These are phyloP conservation scores for Isurus oxyrinchus DNA, from an alignment of 2,113 vertebrate genomes.

Conservation along the genomic window DNA sequence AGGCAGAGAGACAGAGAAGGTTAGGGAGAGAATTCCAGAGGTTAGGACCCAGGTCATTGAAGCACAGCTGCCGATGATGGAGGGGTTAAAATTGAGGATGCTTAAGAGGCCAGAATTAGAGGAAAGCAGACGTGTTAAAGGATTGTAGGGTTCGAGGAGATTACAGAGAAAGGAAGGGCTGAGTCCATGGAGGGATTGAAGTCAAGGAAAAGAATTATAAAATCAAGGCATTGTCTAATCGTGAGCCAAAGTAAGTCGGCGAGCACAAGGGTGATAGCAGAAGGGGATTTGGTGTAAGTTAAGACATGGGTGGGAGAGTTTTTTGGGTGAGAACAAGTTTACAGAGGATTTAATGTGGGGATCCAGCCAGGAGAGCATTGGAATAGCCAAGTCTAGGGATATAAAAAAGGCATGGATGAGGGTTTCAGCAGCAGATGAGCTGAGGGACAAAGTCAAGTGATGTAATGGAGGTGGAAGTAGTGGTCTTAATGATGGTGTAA, in stretches of 20 bases:
- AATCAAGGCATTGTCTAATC: not conserved
- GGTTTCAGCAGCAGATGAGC: no score
- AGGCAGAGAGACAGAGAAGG: not conserved
- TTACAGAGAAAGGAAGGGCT: not conserved
- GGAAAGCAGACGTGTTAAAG: not conserved
- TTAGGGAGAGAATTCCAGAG: not conserved
- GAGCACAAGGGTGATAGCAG: not conserved
- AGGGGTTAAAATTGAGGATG: no score
- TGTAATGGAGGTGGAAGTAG: no score
- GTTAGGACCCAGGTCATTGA: not conserved
- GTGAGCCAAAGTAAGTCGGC: not conserved
- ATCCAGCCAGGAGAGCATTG: no score
- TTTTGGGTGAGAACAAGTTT: no score
- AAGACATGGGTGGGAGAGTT: not conserved
- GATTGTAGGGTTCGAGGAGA: not conserved
- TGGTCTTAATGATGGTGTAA: no score
- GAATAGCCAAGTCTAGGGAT: no score
- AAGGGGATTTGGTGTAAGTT: not conserved
- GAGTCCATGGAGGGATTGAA: not conserved
- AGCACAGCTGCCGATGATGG: not conserved
- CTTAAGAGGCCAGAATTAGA: not conserved
- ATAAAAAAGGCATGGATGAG: no score
- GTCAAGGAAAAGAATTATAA: not conserved
- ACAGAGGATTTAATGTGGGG: no score
- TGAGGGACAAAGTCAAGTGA: no score